phyloP scores from a whole-genome alignment of 2,113 vertebrate species.

The Orycteropus afer region DNA sequence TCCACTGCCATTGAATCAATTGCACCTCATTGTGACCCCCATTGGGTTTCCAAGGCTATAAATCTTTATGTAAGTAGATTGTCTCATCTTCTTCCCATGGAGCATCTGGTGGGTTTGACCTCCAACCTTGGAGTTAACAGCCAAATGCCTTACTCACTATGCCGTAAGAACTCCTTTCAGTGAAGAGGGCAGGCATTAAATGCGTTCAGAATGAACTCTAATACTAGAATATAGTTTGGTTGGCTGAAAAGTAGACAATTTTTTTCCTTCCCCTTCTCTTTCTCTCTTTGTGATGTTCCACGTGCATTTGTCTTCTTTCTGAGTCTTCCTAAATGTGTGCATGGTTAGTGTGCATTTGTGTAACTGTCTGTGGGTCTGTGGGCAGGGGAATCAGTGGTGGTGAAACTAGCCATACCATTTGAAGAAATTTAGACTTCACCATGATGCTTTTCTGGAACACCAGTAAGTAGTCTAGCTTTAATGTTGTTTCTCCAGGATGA shows the following conservation, averaged over 20 bases:
- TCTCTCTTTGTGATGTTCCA: too few relatives aligned
- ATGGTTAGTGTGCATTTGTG: background rate
- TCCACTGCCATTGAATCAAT: too few relatives aligned
- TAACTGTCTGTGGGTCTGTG: fast-evolving
- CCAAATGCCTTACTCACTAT: too few relatives aligned
- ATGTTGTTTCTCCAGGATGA: background rate
- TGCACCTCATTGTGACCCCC: too few relatives aligned
- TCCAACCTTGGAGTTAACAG: too few relatives aligned
- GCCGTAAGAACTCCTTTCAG: too few relatives aligned
- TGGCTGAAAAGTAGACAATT: background rate
- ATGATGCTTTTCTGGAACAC: background rate
- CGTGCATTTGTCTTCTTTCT: background rate
- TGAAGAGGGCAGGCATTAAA: background rate
- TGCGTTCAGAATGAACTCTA: background rate
- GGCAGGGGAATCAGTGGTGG: fast-evolving
- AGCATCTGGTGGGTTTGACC: too few relatives aligned
- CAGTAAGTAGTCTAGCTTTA: background rate
- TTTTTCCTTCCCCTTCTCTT: background rate
- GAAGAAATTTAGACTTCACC: background rate
- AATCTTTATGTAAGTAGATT: too few relatives aligned
- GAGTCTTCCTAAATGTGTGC: background rate
- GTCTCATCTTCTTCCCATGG: too few relatives aligned
- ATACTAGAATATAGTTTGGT: background rate
- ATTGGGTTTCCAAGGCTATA: too few relatives aligned
- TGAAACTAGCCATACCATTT: background rate